Conservation (phyloP, 2,113 vertebrate genomes). For the Hyperopisus bebe region DNA sequence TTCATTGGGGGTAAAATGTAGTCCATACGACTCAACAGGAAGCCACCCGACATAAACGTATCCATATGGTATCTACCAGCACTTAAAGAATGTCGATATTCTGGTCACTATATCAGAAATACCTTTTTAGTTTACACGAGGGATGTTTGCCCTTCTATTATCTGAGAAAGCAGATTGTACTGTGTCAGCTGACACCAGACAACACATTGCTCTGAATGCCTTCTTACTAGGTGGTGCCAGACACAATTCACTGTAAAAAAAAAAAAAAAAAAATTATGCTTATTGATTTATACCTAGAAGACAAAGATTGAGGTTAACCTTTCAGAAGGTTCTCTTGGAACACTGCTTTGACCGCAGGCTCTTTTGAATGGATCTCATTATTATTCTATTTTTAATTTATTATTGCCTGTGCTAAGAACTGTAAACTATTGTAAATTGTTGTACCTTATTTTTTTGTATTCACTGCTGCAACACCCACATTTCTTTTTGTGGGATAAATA, state of each 20-base stretch:
- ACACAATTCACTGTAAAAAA: background rate
- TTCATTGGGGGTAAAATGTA: background rate
- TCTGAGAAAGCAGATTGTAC: conserved; percentile 7
- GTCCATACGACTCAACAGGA: background rate
- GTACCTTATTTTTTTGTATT: background rate
- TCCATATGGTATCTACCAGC: background rate
- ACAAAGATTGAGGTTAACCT: background rate
- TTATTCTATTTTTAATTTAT: background rate
- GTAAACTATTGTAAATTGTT: background rate
- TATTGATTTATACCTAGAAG: background rate
- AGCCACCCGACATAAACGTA: background rate
- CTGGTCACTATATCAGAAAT: background rate
- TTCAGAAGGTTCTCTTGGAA: background rate
- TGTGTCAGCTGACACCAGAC: background rate
- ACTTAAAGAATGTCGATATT: conserved; percentile 9
- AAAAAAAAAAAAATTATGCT: background rate
- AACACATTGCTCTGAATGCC: background rate
- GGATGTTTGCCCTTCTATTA: background rate
- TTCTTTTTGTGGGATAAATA: background rate
- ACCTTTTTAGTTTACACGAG: background rate
- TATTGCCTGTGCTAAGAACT: background rate
- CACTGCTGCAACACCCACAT: background rate
- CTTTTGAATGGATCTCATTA: background rate
- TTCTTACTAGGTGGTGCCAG: background rate
- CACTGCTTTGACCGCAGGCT: background rate